phyloP scores from a whole-genome alignment of 1,140 invertebrate genomes.

The Metopolophium dirhodum region DNA sequence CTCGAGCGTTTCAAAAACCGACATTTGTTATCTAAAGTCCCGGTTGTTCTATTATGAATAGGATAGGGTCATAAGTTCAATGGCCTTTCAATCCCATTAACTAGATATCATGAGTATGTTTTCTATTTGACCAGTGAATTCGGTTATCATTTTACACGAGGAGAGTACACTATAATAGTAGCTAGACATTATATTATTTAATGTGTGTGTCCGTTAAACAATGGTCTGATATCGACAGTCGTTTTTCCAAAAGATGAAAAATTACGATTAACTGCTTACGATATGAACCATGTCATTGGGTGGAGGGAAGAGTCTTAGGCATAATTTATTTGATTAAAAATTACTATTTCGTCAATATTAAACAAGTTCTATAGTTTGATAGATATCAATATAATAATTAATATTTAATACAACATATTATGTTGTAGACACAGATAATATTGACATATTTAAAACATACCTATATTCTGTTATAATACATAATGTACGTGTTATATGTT shows the following conservation, averaged over 20 bases:
- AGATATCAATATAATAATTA: background rate
- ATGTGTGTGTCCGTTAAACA: background rate
- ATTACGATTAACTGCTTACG: background rate
- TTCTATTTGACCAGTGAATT: constrained; percentile 48
- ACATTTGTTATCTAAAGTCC: constrained; percentile 41
- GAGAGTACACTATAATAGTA: background rate
- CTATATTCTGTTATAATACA: background rate
- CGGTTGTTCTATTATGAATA: constrained; percentile 36
- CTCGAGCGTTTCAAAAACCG: constrained; percentile 23
- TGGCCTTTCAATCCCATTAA: constrained; percentile 41
- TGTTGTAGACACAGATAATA: background rate
- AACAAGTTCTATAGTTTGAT: background rate
- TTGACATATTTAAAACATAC: background rate
- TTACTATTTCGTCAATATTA: background rate
- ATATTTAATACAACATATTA: too few relatives aligned
- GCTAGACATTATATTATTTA: background rate
- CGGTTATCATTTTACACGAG: constrained; percentile 22
- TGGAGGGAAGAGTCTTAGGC: background rate
- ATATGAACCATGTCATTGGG: background rate
- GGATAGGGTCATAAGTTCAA: constrained; percentile 39
- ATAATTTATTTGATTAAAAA: background rate
- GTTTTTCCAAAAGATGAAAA: background rate
- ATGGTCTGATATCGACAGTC: background rate
- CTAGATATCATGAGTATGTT: constrained; percentile 45
- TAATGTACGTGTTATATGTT: background rate